Conservation (phyloP, 2,113 vertebrate genomes). For the Isurus oxyrinchus region DNA sequence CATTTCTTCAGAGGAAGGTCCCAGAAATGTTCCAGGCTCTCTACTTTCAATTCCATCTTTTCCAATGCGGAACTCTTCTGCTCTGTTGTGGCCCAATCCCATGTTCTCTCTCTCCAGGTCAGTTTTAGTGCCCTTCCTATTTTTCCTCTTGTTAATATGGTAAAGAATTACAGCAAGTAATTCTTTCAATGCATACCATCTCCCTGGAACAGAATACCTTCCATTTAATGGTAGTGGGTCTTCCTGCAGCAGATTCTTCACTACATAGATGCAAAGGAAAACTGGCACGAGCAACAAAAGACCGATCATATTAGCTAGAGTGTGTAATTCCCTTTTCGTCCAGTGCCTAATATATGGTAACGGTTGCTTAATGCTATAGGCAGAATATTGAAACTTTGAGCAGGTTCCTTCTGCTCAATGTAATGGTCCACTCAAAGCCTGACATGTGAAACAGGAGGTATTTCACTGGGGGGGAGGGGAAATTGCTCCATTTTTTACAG, state of each 20-base stretch:
- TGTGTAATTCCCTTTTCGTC: neutral
- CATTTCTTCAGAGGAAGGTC: neutral
- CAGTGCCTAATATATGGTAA: neutral
- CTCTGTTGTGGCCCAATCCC: neutral
- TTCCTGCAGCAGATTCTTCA: neutral
- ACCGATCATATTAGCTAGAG: neutral
- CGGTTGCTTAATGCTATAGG: neutral
- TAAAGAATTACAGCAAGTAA: neutral
- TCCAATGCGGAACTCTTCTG: neutral
- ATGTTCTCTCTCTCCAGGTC: neutral
- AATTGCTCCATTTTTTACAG: neutral
- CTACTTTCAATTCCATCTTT: neutral
- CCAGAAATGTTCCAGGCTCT: neutral
- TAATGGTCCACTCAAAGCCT: neutral
- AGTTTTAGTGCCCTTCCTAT: neutral
- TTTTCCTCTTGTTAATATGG: neutral
- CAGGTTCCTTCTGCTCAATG: neutral
- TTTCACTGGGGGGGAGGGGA: neutral
- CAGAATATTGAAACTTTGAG: neutral
- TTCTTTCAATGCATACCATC: neutral
- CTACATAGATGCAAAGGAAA: conserved; percentile 17
- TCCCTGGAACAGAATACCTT: neutral
- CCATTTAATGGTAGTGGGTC: neutral
- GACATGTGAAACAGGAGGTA: neutral
- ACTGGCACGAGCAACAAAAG: neutral